Conservation (phyloP, 35 echinoderm and acorn worm species). For the Apostichopus californicus region DNA sequence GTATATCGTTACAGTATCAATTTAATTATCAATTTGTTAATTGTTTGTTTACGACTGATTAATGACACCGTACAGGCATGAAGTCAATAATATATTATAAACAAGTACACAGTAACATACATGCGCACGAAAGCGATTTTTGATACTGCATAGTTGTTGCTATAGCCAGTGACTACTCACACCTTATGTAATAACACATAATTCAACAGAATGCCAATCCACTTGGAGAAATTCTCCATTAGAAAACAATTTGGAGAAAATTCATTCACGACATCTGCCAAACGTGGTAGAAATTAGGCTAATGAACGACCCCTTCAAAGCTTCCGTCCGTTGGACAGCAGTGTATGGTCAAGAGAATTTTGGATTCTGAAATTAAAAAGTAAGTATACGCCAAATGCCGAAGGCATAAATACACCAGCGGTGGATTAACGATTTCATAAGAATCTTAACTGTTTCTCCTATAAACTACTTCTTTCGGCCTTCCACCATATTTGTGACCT, state of each 20-base stretch:
- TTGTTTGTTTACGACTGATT: no score
- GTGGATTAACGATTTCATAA: slow-evolving; percentile 20
- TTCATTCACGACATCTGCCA: slow-evolving; percentile 21
- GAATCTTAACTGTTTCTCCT: background rate
- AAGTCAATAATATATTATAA: no score
- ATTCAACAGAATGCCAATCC: background rate
- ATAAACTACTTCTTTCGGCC: no score
- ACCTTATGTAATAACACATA: background rate
- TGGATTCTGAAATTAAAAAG: background rate
- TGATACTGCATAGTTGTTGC: no score
- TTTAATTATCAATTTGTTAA: no score
- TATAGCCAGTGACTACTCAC: no score
- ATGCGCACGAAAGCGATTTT: no score
- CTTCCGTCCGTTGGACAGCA: slow-evolving; percentile 7
- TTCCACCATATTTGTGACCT: background rate
- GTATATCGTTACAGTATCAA: no score
- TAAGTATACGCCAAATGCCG: background rate
- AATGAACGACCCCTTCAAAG: slow-evolving; percentile 32
- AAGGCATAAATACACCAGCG: background rate
- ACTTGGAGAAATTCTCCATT: background rate
- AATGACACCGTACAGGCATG: no score
- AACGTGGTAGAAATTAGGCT: slow-evolving; percentile 7
- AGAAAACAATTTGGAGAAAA: background rate
- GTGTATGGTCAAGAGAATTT: slow-evolving; percentile 10
- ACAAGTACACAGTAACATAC: no score